phyloP scores from a whole-genome alignment of 2,113 vertebrate species.

The Vimba vimba region DNA sequence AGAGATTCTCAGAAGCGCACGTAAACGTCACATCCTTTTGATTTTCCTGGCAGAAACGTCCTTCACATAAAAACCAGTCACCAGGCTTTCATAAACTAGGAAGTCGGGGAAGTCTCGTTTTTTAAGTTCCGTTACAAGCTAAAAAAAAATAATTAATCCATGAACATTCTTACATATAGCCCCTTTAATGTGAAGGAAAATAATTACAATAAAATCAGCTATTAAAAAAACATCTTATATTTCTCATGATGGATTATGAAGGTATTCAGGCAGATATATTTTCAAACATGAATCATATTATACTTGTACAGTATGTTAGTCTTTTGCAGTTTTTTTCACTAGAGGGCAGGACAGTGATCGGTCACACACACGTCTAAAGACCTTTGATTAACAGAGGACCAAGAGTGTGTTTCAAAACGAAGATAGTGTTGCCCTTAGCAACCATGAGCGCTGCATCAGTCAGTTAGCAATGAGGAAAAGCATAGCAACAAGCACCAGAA shows the following conservation, averaged over 20 bases:
- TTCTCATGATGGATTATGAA: too few species aligned
- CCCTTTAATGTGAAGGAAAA: neutral
- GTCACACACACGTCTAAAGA: neutral
- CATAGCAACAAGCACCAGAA: constrained; percentile 43
- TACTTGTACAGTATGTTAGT: neutral
- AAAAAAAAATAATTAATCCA: too few species aligned
- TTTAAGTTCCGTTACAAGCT: too few species aligned
- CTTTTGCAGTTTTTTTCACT: neutral
- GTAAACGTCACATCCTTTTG: too few species aligned
- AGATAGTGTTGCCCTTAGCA: constrained; percentile 10
- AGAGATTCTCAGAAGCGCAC: too few species aligned
- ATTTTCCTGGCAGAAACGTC: too few species aligned
- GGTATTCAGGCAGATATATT: neutral
- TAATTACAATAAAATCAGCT: neutral
- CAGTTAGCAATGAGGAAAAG: constrained; percentile 38
- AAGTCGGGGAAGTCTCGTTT: too few species aligned
- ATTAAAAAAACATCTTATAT: neutral
- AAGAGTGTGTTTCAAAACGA: constrained; percentile 6
- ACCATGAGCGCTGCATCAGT: constrained; percentile 33
- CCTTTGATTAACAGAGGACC: constrained; percentile 10
- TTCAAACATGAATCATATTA: neutral
- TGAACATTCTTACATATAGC: too few species aligned
- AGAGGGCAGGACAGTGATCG: neutral
- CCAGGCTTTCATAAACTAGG: too few species aligned
- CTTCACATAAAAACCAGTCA: too few species aligned